Evolutionary conservation across 2,113 vertebrate genomes (phyloP).

Genomic region (Sinocyclocheilus anophthalmus): DNA sequence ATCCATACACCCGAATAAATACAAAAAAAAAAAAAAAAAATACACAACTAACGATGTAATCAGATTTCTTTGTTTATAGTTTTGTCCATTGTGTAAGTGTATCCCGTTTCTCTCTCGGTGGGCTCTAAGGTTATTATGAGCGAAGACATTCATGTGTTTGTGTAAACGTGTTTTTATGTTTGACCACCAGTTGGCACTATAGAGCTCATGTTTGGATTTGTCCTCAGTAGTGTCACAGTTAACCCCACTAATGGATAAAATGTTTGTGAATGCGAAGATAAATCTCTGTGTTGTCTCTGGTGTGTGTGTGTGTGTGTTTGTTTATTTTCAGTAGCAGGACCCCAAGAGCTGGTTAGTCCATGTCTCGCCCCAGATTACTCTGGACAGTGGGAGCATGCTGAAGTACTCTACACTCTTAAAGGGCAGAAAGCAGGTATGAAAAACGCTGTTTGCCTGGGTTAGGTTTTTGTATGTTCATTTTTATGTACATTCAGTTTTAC

Average conservation of each 20-base stretch:
- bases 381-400: constrained; percentile 85
- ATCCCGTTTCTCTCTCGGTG: neutral
- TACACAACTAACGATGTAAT: too few relatives aligned
- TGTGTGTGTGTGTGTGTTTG: too few relatives aligned
- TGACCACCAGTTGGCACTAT: neutral
- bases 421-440: constrained; percentile 88
- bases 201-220: neutral
- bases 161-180: neutral
- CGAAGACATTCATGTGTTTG: neutral
- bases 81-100: constrained; percentile 22
- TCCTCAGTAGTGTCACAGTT: neutral
- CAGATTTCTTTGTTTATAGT: constrained; percentile 52
- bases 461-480: neutral
- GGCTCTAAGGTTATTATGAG: constrained; percentile 19
- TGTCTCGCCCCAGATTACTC: constrained; percentile 84
- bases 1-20: too few relatives aligned
- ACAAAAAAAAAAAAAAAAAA: too few relatives aligned
- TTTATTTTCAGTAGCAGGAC: constrained; percentile 73
- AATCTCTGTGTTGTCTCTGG: too few relatives aligned
- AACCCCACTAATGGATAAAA: neutral
- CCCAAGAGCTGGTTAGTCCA: constrained; percentile 83
- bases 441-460: neutral
- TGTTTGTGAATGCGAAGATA: neutral
- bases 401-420: constrained; percentile 82
- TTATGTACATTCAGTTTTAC: neutral